Evolutionary conservation across 2,797 vertebrate genomes (phyloP).

Genomic region (Acanthurus leucopareius): DNA sequence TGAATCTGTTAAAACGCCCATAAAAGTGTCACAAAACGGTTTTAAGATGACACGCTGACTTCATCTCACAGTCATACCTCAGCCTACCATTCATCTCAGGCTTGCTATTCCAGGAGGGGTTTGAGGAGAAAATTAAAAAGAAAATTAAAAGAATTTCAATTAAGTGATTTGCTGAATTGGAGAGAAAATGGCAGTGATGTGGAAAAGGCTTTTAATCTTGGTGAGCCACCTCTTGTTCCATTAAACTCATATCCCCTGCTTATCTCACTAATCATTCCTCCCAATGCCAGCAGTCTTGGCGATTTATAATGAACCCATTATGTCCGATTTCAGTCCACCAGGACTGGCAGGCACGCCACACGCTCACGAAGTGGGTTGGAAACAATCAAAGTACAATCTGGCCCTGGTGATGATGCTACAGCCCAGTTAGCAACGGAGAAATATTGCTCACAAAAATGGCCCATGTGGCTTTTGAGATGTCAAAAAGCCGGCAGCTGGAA

Average conservation of each 20-base stretch:
- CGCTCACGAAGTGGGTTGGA: slow-evolving; percentile 73
- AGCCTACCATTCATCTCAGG: slow-evolving; percentile 63
- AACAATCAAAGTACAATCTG: slow-evolving; percentile 75
- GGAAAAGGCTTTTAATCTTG: slow-evolving; percentile 86
- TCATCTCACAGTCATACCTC: slow-evolving; percentile 54
- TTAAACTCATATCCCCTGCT: slow-evolving; percentile 81
- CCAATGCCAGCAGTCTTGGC: slow-evolving; percentile 77
- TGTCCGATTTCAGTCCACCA: slow-evolving; percentile 81
- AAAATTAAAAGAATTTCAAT: slow-evolving; percentile 86
- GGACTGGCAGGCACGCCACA: slow-evolving; percentile 59
- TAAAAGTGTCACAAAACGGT: slow-evolving; percentile 40
- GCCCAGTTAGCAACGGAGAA: slow-evolving; percentile 57
- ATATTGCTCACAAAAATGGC: slow-evolving; percentile 38
- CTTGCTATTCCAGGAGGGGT: slow-evolving; percentile 73
- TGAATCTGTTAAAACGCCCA: slow-evolving; percentile 33
- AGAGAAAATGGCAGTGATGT: slow-evolving; percentile 80
- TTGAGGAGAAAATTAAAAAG: slow-evolving; percentile 80
- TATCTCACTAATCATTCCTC: slow-evolving; percentile 86
- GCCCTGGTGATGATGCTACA: slow-evolving; percentile 35
- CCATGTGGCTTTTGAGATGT: slow-evolving; percentile 48
- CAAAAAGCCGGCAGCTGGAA: slow-evolving; percentile 37
- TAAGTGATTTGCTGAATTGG: slow-evolving; percentile 81
- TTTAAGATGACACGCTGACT: slow-evolving; percentile 47
- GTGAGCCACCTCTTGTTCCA: slow-evolving; percentile 82
- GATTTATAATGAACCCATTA: slow-evolving; percentile 80